Evolutionary conservation across 2,888 invertebrate genomes (phyloP).

Genomic region (Melipona beecheii): DNA sequence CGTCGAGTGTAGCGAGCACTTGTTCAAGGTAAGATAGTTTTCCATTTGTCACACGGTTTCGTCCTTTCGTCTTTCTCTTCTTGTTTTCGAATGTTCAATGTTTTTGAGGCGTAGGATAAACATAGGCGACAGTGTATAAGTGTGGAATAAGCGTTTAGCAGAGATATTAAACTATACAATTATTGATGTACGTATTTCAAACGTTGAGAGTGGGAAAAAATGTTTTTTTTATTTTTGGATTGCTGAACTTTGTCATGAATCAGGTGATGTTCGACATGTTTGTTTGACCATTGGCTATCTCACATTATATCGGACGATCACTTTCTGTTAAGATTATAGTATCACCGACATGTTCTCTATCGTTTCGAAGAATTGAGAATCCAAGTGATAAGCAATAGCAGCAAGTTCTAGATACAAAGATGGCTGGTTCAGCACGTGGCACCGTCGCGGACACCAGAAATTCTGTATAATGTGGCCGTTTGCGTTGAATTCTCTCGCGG

Average conservation of each 20-base stretch:
- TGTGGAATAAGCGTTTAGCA: not conserved
- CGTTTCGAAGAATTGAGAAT: constrained; percentile 41
- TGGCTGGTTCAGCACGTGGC: constrained; percentile 54
- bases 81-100: not conserved
- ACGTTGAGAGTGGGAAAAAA: not conserved
- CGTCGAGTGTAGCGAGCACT: constrained; percentile 91
- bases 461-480: not conserved
- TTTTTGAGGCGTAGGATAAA: not conserved
- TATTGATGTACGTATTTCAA: not conserved
- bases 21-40: constrained; percentile 87
- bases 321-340: constrained; percentile 22
- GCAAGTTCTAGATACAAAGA: constrained; percentile 31
- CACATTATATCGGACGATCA: not conserved
- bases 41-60: not conserved
- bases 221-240: not conserved
- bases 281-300: not conserved
- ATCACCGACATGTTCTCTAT: constrained; percentile 1
- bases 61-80: constrained; percentile 5
- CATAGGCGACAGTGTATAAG: not conserved
- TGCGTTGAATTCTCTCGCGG: constrained; percentile 41
- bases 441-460: constrained; percentile 23
- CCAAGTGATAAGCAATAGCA: constrained; percentile 21
- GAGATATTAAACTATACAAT: too few relatives aligned
- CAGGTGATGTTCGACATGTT: constrained; percentile 26
- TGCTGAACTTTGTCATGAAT: constrained; percentile 19